A percentile compares a stretch with the other conserved stretches of the same genome.
Evolutionary conservation across 2,797 vertebrate genomes (phyloP).

Genomic region (Lophius americanus): DNA sequence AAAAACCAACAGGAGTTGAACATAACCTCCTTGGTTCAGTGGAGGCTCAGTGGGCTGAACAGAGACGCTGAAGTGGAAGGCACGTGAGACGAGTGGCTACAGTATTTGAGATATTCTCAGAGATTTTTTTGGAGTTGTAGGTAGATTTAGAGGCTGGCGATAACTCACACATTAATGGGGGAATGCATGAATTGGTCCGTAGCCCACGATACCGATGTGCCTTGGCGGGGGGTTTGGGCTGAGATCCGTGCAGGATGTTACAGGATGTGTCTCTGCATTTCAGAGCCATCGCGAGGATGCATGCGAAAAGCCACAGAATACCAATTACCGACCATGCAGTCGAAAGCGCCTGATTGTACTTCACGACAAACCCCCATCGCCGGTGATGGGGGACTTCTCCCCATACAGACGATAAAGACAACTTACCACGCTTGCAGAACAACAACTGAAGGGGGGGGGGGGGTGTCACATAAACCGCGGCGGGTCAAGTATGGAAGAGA

Average conservation of each 20-base stretch:
- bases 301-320: constrained; percentile 36
- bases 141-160: no score
- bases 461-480: constrained; percentile 63
- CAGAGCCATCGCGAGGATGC: constrained; percentile 10
- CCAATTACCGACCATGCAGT: constrained; percentile 30
- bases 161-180: no score
- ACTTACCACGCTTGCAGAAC: constrained; percentile 51
- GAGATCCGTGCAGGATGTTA: neutral
- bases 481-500: constrained; percentile 73
- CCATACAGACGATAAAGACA: constrained; percentile 63
- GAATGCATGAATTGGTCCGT: no score
- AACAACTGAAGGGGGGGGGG: constrained; percentile 53
- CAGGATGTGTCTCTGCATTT: constrained; percentile 20
- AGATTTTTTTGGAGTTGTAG: no score
- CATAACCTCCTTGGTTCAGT: no score
- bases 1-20: no score
- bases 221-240: no score
- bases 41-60: no score
- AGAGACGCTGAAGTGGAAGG: no score
- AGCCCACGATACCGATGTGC: no score
- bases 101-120: no score
- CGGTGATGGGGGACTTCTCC: constrained; percentile 43
- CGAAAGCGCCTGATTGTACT: constrained; percentile 46
- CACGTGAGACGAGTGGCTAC: no score
- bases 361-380: constrained; percentile 50